A percentile compares a stretch with the other conserved stretches of the same genome.
These are phyloP conservation scores for Poicephalus meyeri DNA, from an alignment of 2,113 vertebrate genomes.

Conservation along the genomic window DNA sequence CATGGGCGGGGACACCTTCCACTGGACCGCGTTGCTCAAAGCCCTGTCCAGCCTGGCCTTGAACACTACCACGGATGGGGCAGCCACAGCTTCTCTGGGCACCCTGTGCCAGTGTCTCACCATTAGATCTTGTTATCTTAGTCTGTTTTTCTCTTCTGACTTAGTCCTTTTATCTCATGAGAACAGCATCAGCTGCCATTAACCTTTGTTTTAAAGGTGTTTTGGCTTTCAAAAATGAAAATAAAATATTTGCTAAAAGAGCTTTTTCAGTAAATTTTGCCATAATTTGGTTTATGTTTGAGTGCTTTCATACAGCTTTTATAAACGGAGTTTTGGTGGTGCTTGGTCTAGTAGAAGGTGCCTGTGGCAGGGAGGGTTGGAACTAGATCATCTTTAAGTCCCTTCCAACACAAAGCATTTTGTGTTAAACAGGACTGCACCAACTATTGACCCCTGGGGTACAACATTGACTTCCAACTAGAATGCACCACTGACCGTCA, in stretches of 20 bases:
- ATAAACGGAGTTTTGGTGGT: not conserved
- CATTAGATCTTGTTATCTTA: not conserved
- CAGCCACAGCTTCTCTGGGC: not conserved
- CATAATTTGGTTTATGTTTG: not conserved
- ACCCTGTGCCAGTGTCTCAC: not conserved
- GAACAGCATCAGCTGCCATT: not conserved
- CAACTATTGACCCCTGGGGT: not conserved
- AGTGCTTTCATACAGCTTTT: not conserved
- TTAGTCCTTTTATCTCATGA: not conserved
- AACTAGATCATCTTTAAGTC: not conserved
- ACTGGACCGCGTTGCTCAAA: not conserved
- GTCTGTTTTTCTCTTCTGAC: not conserved
- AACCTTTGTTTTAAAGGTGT: not conserved
- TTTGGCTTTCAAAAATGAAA: not conserved
- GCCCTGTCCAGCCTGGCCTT: not conserved
- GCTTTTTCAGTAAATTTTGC: not conserved
- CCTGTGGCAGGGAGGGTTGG: not conserved
- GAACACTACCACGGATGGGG: not conserved
- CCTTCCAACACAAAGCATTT: not conserved
- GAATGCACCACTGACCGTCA: not conserved
- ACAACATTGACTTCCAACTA: not conserved
- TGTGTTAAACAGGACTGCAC: not conserved
- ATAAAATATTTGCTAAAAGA: not conserved
- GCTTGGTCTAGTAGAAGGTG: not conserved
- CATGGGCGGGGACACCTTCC: not conserved